Percentiles rank a stretch among this genome's conserved stretches.
Evolutionary conservation across 2,888 invertebrate genomes (phyloP).

Genomic region (Caenorhabditis sp.): DNA sequence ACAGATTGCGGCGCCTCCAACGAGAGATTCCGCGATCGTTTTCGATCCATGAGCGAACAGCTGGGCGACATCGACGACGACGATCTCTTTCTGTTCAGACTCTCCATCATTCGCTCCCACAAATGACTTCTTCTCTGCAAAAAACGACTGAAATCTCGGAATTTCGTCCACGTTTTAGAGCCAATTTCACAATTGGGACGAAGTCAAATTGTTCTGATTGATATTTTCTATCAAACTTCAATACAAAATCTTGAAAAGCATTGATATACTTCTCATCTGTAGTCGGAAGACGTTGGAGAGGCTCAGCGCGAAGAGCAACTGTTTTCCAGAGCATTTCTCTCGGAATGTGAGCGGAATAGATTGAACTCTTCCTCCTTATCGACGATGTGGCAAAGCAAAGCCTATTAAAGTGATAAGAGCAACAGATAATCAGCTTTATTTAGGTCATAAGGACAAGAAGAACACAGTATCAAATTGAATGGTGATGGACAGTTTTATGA

Average conservation of each 20-base stretch:
- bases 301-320: not conserved
- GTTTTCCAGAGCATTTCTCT: too few species aligned
- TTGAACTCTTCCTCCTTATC: too few species aligned
- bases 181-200: too few species aligned
- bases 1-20: conserved; percentile 23
- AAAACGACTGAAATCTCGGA: not conserved
- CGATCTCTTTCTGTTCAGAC: conserved; percentile 22
- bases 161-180: not conserved
- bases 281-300: conserved; percentile 17
- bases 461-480: not conserved
- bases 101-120: conserved; percentile 5
- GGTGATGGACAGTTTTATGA: not conserved
- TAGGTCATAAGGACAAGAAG: conserved; percentile 10
- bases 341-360: too few species aligned
- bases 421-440: not conserved
- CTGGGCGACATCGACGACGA: conserved; percentile 28
- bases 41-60: conserved; percentile 20
- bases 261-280: conserved; percentile 27
- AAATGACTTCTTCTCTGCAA: conserved; percentile 15
- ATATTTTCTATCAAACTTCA: too few species aligned
- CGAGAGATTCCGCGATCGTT: conserved; percentile 18
- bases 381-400: too few species aligned
- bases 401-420: too few species aligned
- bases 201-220: too few species aligned
- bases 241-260: conserved; percentile 15